phyloP scores from a whole-genome alignment of 1,140 invertebrate species.

The Venturia canescens region DNA sequence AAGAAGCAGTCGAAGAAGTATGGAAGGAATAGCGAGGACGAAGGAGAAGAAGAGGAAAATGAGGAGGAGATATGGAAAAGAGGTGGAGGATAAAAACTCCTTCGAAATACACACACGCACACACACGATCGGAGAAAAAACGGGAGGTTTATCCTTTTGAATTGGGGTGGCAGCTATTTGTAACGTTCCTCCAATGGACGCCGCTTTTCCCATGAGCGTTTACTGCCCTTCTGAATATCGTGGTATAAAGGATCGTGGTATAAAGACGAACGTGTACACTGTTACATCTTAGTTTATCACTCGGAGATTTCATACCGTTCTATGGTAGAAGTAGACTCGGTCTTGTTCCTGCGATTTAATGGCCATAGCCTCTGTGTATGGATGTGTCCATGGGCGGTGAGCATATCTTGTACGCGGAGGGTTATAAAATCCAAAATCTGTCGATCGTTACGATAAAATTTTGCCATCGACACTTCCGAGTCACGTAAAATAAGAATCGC shows the following conservation, averaged over 20 bases:
- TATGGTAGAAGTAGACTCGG: conserved; percentile 9
- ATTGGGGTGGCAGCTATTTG: conserved; percentile 1
- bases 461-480: conserved; percentile 34
- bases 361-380: conserved; percentile 2
- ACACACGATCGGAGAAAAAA: neutral
- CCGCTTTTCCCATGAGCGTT: conserved; percentile 24
- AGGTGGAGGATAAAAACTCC: neutral
- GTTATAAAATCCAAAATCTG: conserved; percentile 40
- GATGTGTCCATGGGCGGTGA: neutral
- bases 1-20: neutral
- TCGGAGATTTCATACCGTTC: neutral
- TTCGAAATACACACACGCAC: neutral
- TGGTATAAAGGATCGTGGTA: neutral
- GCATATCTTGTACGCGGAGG: neutral
- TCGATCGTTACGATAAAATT: conserved; percentile 40
- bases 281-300: neutral
- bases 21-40: neutral
- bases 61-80: neutral
- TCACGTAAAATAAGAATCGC: conserved; percentile 4
- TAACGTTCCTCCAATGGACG: conserved; percentile 5
- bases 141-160: neutral
- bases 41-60: conserved; percentile 10
- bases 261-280: neutral
- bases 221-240: conserved; percentile 15
- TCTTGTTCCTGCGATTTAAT: conserved; percentile 30